Conservation (phyloP, 1,140 invertebrate species). For the Mactra quadrangularis region DNA sequence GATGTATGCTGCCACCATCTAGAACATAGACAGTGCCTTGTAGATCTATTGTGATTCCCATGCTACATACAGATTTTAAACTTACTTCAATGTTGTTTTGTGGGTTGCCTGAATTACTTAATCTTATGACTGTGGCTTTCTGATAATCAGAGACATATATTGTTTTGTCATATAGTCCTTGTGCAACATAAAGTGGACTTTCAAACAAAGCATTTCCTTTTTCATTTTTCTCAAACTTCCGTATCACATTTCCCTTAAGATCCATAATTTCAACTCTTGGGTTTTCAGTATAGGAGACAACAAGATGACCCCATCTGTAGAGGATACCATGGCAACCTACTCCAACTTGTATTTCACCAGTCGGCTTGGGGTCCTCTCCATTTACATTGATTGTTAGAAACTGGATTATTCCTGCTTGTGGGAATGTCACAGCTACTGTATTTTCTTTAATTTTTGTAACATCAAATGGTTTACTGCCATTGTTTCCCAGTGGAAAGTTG, state of each 20-base stretch:
- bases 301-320: not conserved
- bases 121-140: conserved; percentile 11
- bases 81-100: too few species aligned
- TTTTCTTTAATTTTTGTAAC: not conserved
- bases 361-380: not conserved
- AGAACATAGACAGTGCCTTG: too few species aligned
- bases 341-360: not conserved
- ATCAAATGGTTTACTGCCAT: not conserved
- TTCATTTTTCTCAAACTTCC: not conserved
- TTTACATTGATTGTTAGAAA: not conserved
- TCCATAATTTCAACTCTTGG: conserved; percentile 16
- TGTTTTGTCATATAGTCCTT: conserved; percentile 5
- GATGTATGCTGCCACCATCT: too few species aligned
- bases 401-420: not conserved
- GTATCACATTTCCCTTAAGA: not conserved
- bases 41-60: too few species aligned
- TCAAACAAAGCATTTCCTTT: conserved; percentile 5
- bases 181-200: not conserved
- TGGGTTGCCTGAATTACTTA: too few species aligned
- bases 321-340: not conserved
- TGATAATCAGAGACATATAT: conserved; percentile 17
- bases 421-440: conserved; percentile 13
- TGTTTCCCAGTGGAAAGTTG: too few species aligned
- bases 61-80: too few species aligned
- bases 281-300: not conserved